Base-by-base conservation (phyloP, 1,140 invertebrate species). In the Akabosia matsudoensis region DNA sequence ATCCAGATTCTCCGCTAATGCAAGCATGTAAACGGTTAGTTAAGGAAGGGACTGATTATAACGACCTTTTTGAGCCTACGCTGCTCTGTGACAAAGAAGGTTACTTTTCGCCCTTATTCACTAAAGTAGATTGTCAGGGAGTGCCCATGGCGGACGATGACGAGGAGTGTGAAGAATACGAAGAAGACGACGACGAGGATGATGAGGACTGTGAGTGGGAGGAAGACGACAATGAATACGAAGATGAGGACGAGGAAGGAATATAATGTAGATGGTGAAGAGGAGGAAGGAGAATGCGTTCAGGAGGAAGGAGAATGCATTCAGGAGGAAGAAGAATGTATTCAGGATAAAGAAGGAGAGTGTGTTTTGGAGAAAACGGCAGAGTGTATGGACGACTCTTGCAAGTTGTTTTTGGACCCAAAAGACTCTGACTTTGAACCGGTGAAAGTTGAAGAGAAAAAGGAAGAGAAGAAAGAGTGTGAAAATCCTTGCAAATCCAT, bases 11-110 rank as follows among this genome's bases (percentile, higher is more conserved):
- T 10, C 10, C 28, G 28, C 67, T 31, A 26, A 7, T 10, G 7
- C 22, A 72, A 45, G 70, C 37, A 26, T 72, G 70, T 45, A 10
- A 72, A 72, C 33, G 45, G 3, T 4, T 72, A 37, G 70, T 37
- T 14, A 34, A 72, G n/a, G 33, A 51, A 72, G 31, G 26, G 31
- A 30, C 10, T 4, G 24, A 26, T 70, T 31, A 64, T 7, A 34
- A 67, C 33, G 70, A 76, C 33, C 51, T 76, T 28, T 76, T 76
- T 52, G 18, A 72, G 56, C 16, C 75, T n/a, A 24, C 31, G 16
- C 33, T 76, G 33, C 24, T 73, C n/a, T 18, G 37, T 51, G 28
- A 70, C 13, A 56, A 61, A 24, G 75, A 76, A 33, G 70, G 70
- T 28, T 76, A 76, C 16, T 71, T 72, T 34, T 52, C 64, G 3